Base-by-base conservation (phyloP, 2,113 vertebrate species). In the Nycticebus coucang region DNA sequence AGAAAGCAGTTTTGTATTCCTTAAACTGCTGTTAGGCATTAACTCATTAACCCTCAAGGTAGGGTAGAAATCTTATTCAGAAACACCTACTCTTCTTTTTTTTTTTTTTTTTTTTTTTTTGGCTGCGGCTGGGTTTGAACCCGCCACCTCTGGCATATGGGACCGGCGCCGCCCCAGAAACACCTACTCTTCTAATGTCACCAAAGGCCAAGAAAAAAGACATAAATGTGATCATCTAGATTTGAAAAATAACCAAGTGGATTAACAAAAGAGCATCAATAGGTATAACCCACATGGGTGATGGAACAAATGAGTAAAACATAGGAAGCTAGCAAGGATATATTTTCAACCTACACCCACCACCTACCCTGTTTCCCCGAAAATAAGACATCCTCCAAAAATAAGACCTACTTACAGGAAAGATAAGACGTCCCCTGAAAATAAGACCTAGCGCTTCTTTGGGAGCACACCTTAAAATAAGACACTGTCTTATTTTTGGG, bases 41-140 rank as follows among this genome's bases (percentile, higher is more conserved):
- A 90, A 87, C 15, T 71, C 93, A 93, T 79, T 74, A 91, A 92
- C 62, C 83, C 19, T 93, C 60, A 79, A 33, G 77, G 53, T 35
- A 59, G 62, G 26, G 1, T 10, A 83, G 35, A 82, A 75, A 93
- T 72, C 50, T 92, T 91, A 50, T 66, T 82, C 22, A 74, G 69
- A 96, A 96, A 88, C 8, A 84, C 12, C 17, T 45, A 60, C 37
- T 75, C 7, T 93, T 50, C 66, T 93, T n/a, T n/a, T n/a, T n/a
- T n/a, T n/a, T n/a, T n/a, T n/a, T n/a, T n/a, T n/a, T n/a, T n/a
- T n/a, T n/a, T n/a, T n/a, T n/a, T n/a, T n/a, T n/a, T n/a, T n/a
- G n/a, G n/a, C n/a, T n/a, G n/a, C n/a, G n/a, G n/a, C n/a, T n/a
- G n/a, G n/a, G n/a, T n/a, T n/a, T n/a, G n/a, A n/a, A n/a, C n/a